Evolutionary conservation across 1,140 invertebrate genomes (phyloP).

Genomic region (Anastrepha ludens): DNA sequence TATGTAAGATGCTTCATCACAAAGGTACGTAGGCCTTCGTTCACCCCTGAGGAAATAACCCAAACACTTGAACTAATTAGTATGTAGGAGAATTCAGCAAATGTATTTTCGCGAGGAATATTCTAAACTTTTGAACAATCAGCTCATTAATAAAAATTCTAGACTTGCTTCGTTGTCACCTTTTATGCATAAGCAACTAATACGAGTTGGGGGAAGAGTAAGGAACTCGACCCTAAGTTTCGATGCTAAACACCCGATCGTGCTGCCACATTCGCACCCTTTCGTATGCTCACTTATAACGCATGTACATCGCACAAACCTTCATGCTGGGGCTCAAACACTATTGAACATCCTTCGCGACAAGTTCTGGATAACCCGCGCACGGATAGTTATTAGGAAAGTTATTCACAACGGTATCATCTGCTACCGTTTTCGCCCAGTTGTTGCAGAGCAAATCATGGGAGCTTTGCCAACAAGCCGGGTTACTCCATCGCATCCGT

Average conservation of each 20-base stretch:
- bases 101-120: background rate
- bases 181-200: slow-evolving; percentile 9
- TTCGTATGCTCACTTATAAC: background rate
- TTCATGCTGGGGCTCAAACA: too few relatives aligned
- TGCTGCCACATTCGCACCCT: slow-evolving; percentile 16
- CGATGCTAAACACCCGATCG: slow-evolving; percentile 43
- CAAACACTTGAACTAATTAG: background rate
- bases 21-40: background rate
- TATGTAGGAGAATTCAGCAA: background rate
- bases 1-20: slow-evolving; percentile 24
- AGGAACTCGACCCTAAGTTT: slow-evolving; percentile 5
- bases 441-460: too few relatives aligned
- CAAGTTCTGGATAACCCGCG: too few relatives aligned
- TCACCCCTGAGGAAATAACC: background rate
- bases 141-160: background rate
- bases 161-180: background rate
- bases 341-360: too few relatives aligned
- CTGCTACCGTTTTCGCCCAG: too few relatives aligned
- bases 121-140: background rate
- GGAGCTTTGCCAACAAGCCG: too few relatives aligned
- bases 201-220: slow-evolving; percentile 48
- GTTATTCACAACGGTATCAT: too few relatives aligned
- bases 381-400: too few relatives aligned
- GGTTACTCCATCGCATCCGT: too few relatives aligned
- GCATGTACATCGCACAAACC: slow-evolving; percentile 2